phyloP scores from a whole-genome alignment of 2,113 vertebrate genomes.

The Xiphorhynchus elegans region DNA sequence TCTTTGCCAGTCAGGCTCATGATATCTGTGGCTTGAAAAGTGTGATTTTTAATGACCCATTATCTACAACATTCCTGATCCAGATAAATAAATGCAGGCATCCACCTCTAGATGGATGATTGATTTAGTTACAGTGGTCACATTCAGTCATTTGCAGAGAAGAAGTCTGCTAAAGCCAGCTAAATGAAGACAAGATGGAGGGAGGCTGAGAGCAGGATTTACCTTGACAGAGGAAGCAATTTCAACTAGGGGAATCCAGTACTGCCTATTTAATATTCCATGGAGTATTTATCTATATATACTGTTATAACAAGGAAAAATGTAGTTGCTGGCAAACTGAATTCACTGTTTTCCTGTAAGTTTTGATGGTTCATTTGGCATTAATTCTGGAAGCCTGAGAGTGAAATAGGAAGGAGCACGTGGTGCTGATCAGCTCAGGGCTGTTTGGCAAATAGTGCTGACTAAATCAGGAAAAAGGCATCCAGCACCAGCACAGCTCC shows the following conservation, averaged over 20 bases:
- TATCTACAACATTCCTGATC: constrained; percentile 19
- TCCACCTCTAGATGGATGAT: background rate
- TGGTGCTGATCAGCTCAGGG: background rate
- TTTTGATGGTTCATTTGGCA: background rate
- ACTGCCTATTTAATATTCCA: constrained; percentile 43
- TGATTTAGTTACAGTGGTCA: constrained; percentile 38
- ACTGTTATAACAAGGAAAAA: background rate
- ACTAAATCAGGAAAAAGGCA: background rate
- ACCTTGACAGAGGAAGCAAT: constrained; percentile 26
- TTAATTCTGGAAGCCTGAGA: background rate
- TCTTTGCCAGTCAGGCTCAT: constrained; percentile 21
- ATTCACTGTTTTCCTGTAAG: background rate
- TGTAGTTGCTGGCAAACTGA: background rate
- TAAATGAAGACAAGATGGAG: background rate
- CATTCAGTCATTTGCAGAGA: constrained; percentile 44
- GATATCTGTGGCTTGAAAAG: constrained; percentile 7
- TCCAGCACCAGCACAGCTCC: background rate
- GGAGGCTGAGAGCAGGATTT: background rate
- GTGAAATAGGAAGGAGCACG: rapidly evolving
- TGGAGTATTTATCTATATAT: background rate
- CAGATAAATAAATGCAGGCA: constrained; percentile 38
- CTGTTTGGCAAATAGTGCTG: background rate
- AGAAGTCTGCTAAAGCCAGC: background rate
- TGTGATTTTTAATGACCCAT: constrained; percentile 9
- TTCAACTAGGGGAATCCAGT: constrained; percentile 15